Conservation (phyloP, 2,797 vertebrate genomes). For the Hylomyscus alleni region DNA sequence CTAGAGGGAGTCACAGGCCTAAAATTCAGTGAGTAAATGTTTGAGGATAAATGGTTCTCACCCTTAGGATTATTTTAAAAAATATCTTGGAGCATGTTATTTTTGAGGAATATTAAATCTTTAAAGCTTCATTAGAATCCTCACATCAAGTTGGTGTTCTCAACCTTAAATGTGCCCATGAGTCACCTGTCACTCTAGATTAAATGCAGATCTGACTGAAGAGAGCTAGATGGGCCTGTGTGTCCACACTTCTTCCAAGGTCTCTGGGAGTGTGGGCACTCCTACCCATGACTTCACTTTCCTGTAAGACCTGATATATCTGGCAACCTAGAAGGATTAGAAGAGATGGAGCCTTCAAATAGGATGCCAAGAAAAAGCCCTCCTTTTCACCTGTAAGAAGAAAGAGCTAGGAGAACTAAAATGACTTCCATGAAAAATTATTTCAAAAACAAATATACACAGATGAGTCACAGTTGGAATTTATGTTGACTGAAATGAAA, state of each 20-base stretch:
- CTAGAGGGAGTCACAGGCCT: not conserved
- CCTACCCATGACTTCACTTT: not conserved
- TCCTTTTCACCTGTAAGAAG: not conserved
- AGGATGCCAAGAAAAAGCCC: not conserved
- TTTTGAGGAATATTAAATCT: not conserved
- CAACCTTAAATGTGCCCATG: no score
- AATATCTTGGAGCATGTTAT: not conserved
- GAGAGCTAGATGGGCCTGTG: not conserved
- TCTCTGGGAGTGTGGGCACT: not conserved
- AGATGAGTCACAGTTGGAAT: not conserved
- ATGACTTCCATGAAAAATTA: not conserved
- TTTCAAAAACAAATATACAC: not conserved
- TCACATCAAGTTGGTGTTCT: not conserved
- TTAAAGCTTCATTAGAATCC: not conserved
- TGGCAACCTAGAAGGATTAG: not conserved
- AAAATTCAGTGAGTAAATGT: not conserved
- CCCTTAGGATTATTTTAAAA: not conserved
- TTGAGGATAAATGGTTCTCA: not conserved
- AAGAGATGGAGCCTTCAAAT: not conserved
- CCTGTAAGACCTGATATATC: not conserved
- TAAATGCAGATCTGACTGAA: slow-evolving; percentile 15
- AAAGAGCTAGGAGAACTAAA: not conserved
- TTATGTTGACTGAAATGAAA: not conserved
- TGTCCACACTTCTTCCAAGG: slow-evolving; percentile 14
- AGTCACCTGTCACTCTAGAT: not conserved